These are phyloP conservation scores for Sphaeridia pumilis DNA, from an alignment of 2,888 invertebrate genomes.

Conservation along the genomic window DNA sequence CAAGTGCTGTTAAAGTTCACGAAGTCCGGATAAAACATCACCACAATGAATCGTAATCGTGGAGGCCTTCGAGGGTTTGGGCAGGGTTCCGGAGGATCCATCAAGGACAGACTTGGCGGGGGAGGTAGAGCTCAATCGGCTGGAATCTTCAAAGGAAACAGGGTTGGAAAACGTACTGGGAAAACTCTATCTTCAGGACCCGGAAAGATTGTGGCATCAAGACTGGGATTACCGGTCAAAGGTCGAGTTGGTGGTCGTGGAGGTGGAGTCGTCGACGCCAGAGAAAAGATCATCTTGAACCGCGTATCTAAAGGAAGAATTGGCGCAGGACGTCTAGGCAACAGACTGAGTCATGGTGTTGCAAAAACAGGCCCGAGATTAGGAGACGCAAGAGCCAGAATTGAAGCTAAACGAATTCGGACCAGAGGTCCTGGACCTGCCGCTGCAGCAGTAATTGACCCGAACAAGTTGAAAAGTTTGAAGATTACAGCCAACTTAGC, in stretches of 20 bases:
- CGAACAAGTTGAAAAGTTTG: conserved; percentile 23
- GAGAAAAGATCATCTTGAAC: conserved; percentile 34
- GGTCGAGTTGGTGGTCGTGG: background rate
- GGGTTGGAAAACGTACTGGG: background rate
- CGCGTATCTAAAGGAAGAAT: conserved; percentile 32
- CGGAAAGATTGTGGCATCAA: conserved; percentile 11
- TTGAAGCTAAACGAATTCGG: conserved; percentile 27
- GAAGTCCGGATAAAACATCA: background rate
- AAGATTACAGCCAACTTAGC: conserved; percentile 25
- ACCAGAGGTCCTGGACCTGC: conserved; percentile 4
- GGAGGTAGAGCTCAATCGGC: background rate
- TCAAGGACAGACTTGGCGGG: conserved; percentile 14
- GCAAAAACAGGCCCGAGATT: background rate
- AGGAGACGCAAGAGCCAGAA: conserved; percentile 23
- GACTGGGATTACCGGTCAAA: conserved; percentile 11
- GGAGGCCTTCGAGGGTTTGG: background rate
- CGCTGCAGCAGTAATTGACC: background rate
- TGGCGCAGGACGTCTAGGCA: conserved; percentile 11
- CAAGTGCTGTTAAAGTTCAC: too few relatives aligned
- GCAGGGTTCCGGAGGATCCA: background rate
- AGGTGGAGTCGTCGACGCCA: conserved; percentile 23
- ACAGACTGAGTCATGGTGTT: too few relatives aligned
- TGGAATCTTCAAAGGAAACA: background rate
- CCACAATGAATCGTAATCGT: conserved; percentile 10
- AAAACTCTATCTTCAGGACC: background rate